Percentiles rank a stretch among this genome's conserved stretches.
phyloP scores from a whole-genome alignment of 2,113 vertebrate species.

The Platysternon megacephalum region DNA sequence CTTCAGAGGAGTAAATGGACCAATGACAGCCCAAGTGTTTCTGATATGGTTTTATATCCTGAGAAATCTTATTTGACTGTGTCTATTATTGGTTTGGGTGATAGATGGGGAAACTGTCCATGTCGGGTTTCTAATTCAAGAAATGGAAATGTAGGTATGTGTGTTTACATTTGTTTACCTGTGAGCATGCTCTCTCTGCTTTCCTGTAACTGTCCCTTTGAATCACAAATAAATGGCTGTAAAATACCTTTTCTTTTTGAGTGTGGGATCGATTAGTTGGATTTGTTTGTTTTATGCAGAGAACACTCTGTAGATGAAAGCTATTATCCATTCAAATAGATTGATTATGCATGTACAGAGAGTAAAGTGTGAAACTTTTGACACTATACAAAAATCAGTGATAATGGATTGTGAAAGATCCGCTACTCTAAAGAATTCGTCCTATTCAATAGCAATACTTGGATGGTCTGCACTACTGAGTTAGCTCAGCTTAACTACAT shows the following conservation, averaged over 20 bases:
- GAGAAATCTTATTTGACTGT: not conserved
- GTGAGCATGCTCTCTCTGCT: not conserved
- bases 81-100: not conserved
- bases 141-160: not conserved
- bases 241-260: not conserved
- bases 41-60: not conserved
- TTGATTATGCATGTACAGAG: not conserved
- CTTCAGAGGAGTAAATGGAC: not conserved
- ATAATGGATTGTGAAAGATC: not conserved
- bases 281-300: not conserved
- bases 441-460: not conserved
- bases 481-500: not conserved
- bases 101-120: not conserved
- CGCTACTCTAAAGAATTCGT: not conserved
- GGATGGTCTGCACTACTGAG: not conserved
- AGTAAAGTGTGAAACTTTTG: not conserved
- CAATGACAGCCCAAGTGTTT: fast-evolving
- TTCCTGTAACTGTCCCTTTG: not conserved
- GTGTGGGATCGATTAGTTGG: not conserved
- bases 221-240: not conserved
- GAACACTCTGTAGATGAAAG: not conserved
- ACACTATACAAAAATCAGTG: not conserved
- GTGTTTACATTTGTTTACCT: not conserved
- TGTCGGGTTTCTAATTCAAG: not conserved
- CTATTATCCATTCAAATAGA: not conserved